These are phyloP conservation scores for Chrysochloris asiatica DNA, from an alignment of 2,113 vertebrate species.

Conservation along the genomic window DNA sequence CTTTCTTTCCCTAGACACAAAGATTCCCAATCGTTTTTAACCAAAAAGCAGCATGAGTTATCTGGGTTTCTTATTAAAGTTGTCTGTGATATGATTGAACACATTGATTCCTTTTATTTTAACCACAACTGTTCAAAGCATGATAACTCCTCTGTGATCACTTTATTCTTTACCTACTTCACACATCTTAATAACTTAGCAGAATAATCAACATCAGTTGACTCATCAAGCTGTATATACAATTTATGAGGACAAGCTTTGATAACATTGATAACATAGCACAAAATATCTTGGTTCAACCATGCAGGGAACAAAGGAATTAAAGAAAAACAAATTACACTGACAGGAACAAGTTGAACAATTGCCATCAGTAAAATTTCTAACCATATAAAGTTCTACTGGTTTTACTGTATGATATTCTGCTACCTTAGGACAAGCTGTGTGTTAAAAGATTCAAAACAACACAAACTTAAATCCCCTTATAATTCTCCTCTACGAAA, in stretches of 20 bases:
- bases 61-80: conserved; percentile 5
- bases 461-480: neutral
- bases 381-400: neutral
- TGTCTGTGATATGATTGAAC: neutral
- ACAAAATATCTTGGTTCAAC: neutral
- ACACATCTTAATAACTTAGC: conserved; percentile 20
- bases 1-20: neutral
- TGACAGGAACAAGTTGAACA: neutral
- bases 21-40: neutral
- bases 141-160: neutral
- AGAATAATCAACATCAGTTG: conserved; percentile 21
- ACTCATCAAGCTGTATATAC: neutral
- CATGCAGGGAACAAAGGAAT: neutral
- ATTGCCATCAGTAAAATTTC: neutral
- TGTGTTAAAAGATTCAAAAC: neutral
- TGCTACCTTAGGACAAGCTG: neutral
- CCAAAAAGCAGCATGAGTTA: neutral
- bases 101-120: conserved; percentile 50
- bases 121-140: conserved; percentile 47
- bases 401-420: neutral
- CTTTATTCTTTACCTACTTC: conserved; percentile 23
- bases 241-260: conserved; percentile 16
- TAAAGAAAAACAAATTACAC: conserved; percentile 21
- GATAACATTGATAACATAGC: conserved; percentile 42
- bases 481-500: neutral